Evolutionary conservation across 2,888 invertebrate species (phyloP).

Genomic region (Mythimna impura): DNA sequence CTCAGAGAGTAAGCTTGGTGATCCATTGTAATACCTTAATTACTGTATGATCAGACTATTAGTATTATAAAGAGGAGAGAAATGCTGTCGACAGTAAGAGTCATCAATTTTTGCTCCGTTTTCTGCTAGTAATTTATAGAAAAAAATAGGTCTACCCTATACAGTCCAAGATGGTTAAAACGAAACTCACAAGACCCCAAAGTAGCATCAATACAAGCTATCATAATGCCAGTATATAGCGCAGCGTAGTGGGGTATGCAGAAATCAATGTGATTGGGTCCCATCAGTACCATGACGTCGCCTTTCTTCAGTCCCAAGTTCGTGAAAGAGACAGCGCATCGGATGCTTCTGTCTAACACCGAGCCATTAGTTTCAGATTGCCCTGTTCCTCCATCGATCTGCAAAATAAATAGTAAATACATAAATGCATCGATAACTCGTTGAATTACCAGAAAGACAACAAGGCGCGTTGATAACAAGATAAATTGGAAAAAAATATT

Average conservation of each 20-base stretch:
- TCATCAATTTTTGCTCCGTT: no score
- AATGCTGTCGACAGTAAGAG: no score
- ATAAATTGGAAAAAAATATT: no score
- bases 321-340: conserved; percentile 72
- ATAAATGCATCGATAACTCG: not conserved
- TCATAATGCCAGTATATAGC: conserved; percentile 81
- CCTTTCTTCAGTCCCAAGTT: conserved; percentile 78
- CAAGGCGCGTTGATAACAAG: not conserved
- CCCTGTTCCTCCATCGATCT: conserved; percentile 65
- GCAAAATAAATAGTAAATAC: not conserved
- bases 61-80: no score
- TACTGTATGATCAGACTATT: no score
- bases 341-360: conserved; percentile 53
- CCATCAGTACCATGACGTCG: conserved; percentile 86
- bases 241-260: conserved; percentile 85
- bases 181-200: conserved; percentile 70
- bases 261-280: conserved; percentile 82
- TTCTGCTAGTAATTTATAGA: no score
- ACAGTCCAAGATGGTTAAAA: not conserved
- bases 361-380: conserved; percentile 59
- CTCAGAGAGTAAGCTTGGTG: no score
- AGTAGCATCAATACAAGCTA: conserved; percentile 73
- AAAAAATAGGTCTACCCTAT: not conserved
- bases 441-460: not conserved
- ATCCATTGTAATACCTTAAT: no score